phyloP scores from a whole-genome alignment of 2,113 vertebrate genomes.

The Protobothrops flavoviridis region DNA sequence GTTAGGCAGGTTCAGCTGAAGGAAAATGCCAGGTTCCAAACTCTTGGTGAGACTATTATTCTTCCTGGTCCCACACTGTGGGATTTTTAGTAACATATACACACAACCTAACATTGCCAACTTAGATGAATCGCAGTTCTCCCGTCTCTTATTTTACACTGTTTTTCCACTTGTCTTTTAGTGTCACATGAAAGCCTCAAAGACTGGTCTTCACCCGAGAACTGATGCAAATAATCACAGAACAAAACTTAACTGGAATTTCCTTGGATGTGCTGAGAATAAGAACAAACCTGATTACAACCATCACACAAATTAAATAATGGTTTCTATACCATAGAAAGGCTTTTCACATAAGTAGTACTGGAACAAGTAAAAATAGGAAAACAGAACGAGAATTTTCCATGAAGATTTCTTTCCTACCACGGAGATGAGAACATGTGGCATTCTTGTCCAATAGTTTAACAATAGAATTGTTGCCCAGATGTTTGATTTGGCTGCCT shows the following conservation, averaged over 20 bases:
- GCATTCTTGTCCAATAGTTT: not conserved
- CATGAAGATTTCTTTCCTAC: not conserved
- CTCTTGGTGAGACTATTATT: not conserved
- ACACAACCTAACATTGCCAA: not conserved
- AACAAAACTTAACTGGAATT: not conserved
- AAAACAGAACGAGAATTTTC: not conserved
- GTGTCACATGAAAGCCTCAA: not conserved
- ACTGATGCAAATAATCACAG: not conserved
- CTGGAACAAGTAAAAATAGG: not conserved
- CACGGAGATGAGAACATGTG: not conserved
- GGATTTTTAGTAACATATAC: not conserved
- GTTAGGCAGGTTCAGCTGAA: not conserved
- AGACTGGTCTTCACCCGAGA: not conserved
- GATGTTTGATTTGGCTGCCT: conserved; percentile 68
- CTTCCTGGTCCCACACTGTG: not conserved
- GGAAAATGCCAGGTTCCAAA: not conserved
- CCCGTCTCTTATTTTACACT: not conserved
- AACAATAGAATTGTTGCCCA: not conserved
- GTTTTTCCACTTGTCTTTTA: not conserved
- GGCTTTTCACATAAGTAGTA: not conserved
- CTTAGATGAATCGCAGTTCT: not conserved
- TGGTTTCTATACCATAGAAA: not conserved
- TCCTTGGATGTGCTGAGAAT: not conserved
- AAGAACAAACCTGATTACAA: not conserved
- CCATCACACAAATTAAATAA: not conserved